These are phyloP conservation scores for Umimayanthus kanabou DNA, from an alignment of 92 coral and sea anemone genomes.

Conservation along the genomic window DNA sequence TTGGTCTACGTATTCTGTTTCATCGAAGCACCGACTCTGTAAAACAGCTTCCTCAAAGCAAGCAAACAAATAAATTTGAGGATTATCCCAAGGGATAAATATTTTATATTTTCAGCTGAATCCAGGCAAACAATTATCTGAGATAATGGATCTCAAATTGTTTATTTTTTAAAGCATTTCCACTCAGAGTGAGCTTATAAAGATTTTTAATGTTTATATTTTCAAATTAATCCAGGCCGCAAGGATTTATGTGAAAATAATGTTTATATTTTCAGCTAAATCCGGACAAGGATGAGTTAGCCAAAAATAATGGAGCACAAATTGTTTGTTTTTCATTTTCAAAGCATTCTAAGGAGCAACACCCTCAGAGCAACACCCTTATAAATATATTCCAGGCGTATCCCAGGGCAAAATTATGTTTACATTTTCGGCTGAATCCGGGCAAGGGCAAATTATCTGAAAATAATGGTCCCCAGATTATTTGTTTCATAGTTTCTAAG, in stretches of 20 bases:
- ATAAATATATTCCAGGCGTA: not conserved
- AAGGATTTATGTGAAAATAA: too few species aligned
- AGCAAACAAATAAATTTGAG: too few species aligned
- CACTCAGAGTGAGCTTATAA: too few species aligned
- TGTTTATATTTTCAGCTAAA: not conserved
- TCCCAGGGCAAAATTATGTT: not conserved
- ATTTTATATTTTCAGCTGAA: not conserved
- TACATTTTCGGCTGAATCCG: not conserved
- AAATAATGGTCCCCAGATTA: not conserved
- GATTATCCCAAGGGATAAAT: not conserved
- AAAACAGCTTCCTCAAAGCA: too few species aligned
- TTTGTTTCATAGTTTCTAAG: not conserved
- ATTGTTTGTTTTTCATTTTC: not conserved
- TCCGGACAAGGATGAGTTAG: not conserved
- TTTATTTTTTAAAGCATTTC: not conserved
- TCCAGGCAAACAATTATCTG: too few species aligned
- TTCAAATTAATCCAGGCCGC: too few species aligned
- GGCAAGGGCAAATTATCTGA: too few species aligned
- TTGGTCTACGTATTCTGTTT: too few species aligned
- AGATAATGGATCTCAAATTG: not conserved
- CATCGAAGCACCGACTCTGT: too few species aligned
- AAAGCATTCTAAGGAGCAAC: not conserved
- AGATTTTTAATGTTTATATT: too few species aligned
- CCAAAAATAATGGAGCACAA: not conserved
- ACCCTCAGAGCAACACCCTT: not conserved